These are phyloP conservation scores for Hylomyscus alleni DNA, from an alignment of 2,797 vertebrate genomes.

Conservation along the genomic window DNA sequence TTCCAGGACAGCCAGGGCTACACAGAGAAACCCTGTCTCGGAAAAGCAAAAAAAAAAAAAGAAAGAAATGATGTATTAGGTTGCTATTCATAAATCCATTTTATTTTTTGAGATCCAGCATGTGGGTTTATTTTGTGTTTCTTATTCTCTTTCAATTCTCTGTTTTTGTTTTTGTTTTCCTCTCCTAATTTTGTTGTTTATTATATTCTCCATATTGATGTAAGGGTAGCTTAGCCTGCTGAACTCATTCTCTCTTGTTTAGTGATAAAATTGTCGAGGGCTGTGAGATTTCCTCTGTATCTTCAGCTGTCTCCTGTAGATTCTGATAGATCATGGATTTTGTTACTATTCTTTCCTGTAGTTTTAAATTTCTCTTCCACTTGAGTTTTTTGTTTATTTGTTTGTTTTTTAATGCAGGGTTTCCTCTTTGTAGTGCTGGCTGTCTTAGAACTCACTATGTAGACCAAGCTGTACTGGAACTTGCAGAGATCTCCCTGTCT, in stretches of 20 bases:
- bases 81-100: not conserved
- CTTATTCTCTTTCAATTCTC: conserved; percentile 11
- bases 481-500: too few relatives aligned
- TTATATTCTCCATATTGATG: not conserved
- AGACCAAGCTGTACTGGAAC: too few relatives aligned
- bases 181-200: not conserved
- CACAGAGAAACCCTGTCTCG: too few relatives aligned
- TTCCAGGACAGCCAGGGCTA: too few relatives aligned
- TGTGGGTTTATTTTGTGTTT: not conserved
- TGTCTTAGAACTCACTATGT: too few relatives aligned
- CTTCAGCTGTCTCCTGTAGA: not conserved
- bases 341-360: conserved; percentile 21
- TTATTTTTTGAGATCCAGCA: conserved; percentile 1
- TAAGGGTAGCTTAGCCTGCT: conserved; percentile 1
- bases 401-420: too few relatives aligned
- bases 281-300: not conserved
- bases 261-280: conserved; percentile 16
- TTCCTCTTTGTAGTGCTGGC: too few relatives aligned
- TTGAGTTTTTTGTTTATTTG: not conserved
- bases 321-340: not conserved
- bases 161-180: not conserved
- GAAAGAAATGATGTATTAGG: conserved; percentile 12
- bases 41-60: too few relatives aligned
- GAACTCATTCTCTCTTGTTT: conserved; percentile 21
- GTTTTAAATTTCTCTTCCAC: not conserved